Evolutionary conservation across 2,888 invertebrate genomes (phyloP).

Genomic region (Leptinotarsa juncta): DNA sequence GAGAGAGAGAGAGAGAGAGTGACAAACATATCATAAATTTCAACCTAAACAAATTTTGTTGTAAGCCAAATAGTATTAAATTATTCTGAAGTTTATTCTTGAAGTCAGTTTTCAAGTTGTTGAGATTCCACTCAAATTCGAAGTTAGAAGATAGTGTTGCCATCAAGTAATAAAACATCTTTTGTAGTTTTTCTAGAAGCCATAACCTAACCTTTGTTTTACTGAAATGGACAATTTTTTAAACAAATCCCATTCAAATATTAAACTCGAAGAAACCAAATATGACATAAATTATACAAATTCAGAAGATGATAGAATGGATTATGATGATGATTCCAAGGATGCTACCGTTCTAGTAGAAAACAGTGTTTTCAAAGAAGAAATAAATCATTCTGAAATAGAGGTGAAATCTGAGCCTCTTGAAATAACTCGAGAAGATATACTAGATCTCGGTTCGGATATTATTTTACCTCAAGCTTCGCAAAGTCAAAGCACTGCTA

Average conservation of each 20-base stretch:
- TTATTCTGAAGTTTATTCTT: too few relatives aligned
- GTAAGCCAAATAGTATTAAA: too few relatives aligned
- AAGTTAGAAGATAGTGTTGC: too few relatives aligned
- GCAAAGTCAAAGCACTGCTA: constrained; percentile 48
- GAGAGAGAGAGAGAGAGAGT: too few relatives aligned
- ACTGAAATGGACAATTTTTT: constrained; percentile 48
- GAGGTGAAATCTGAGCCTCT: constrained; percentile 25
- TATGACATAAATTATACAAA: constrained; percentile 58
- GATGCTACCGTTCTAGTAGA: constrained; percentile 58
- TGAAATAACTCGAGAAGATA: constrained; percentile 43
- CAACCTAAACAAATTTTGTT: too few relatives aligned
- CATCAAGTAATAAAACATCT: too few relatives aligned
- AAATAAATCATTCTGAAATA: constrained; percentile 22
- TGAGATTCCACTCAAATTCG: too few relatives aligned
- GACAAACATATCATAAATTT: too few relatives aligned
- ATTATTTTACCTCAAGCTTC: constrained; percentile 62
- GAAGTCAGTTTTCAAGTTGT: too few relatives aligned
- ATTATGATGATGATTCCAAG: constrained; percentile 58
- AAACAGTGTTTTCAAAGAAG: constrained; percentile 50
- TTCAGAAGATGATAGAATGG: constrained; percentile 60
- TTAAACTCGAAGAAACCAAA: constrained; percentile 58
- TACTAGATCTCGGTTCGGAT: constrained; percentile 56
- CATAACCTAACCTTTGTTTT: background rate
- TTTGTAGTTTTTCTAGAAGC: too few relatives aligned
- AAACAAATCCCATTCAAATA: constrained; percentile 45